phyloP scores from a whole-genome alignment of 1,140 invertebrate genomes.

The Hydropsyche tenuis region DNA sequence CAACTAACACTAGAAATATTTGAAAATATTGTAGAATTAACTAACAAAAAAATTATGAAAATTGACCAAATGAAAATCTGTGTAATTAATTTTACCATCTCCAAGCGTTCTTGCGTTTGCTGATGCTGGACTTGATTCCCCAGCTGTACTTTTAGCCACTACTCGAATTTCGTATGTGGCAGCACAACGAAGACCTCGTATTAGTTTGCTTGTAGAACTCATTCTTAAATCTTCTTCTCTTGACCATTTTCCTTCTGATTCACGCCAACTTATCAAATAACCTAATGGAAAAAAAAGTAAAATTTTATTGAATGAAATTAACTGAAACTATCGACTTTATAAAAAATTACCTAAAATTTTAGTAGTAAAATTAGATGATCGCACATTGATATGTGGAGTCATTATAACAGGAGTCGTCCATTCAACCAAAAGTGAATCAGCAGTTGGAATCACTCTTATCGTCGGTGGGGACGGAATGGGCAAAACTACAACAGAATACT shows the following conservation, averaged over 20 bases:
- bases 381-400: slow-evolving; percentile 13
- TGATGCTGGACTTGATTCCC: slow-evolving; percentile 40
- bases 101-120: slow-evolving; percentile 39
- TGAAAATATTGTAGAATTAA: too few species aligned
- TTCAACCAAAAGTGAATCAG: slow-evolving; percentile 68
- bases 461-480: slow-evolving; percentile 73
- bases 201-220: slow-evolving; percentile 23
- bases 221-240: slow-evolving; percentile 37
- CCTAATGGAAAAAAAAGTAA: slow-evolving; percentile 28
- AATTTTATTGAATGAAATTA: not conserved
- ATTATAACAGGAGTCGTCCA: slow-evolving; percentile 67
- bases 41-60: not conserved
- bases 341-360: slow-evolving; percentile 30
- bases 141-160: slow-evolving; percentile 38
- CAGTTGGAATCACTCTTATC: slow-evolving; percentile 69
- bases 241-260: slow-evolving; percentile 40
- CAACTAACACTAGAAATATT: slow-evolving; percentile 55
- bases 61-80: not conserved
- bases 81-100: slow-evolving; percentile 38
- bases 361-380: slow-evolving; percentile 31
- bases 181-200: slow-evolving; percentile 41
- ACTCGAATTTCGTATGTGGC: slow-evolving; percentile 40
- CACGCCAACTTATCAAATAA: slow-evolving; percentile 43
- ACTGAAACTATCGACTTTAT: slow-evolving; percentile 19
- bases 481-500: slow-evolving; percentile 78